Base-by-base conservation (phyloP, 1,140 invertebrate species). In the Drosophila navojoa region DNA sequence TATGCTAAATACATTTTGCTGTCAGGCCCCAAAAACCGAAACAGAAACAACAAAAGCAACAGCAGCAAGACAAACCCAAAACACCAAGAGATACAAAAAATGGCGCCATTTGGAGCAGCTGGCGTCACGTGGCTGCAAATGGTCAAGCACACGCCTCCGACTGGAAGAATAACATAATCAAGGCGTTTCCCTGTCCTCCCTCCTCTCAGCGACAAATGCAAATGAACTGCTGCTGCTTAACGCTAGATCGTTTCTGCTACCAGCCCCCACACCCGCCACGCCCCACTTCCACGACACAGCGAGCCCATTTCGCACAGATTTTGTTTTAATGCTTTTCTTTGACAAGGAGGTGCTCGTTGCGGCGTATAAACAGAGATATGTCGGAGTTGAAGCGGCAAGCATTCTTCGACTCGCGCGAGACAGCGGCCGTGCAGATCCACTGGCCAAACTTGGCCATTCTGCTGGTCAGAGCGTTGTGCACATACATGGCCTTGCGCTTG, bases 1-100 rank as follows among this genome's bases (percentile, higher is more conserved):
- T 90, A 91, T 91, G 90, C 85, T 91, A 91, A 91, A 91, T 90
- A 91, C 90, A 79, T 84, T 91, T 91, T 61, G 79, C 60, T 86
- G 89, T 90, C 66, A 60, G 50, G 57, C 64, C 68, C 60, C 57
- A 76, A 58, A 70, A 52, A 77, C 47, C 52, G 50, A 42, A 60
- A 60, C 53, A 49, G 40, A 50, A 75, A 16, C 68, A 22, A 3
- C 19, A 22, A 22, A 50, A 75, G n/a, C 68, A 22, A 3, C 19
- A 22, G 3, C 19, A 22, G 19, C 19, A 3, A 22, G 19, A 63
- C 32, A 71, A 59, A 49, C n/a, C 62, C 61, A 76, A 47, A 79
- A 49, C 62, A 71, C 55, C 63, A 22, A 16, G 22, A 59, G 29
- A 66, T 38, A 49, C 25, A 66, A 53, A 76, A 64, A 71, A 55